Conservation (phyloP, 2,888 invertebrate genomes). For the Epiblema foenella region DNA sequence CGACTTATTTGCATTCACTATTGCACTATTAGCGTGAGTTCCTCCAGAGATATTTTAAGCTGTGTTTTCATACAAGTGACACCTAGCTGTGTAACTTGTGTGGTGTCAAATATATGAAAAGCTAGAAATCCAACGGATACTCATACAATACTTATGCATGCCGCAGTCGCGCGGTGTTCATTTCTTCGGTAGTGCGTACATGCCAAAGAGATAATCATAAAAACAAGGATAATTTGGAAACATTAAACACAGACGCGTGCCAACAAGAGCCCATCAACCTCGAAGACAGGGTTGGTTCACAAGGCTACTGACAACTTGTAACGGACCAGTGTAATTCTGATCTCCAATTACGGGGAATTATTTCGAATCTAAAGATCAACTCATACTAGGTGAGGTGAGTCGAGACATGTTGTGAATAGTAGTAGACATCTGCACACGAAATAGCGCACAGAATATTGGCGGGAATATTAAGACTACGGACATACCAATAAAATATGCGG, state of each 20-base stretch:
- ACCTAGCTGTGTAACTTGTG: too few relatives aligned
- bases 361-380: neutral
- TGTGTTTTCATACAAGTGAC: too few relatives aligned
- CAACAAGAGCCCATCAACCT: slow-evolving; percentile 28
- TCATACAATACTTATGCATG: neutral
- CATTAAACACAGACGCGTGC: slow-evolving; percentile 35
- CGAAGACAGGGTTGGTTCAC: neutral
- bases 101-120: too few relatives aligned
- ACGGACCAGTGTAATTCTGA: neutral
- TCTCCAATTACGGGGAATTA: neutral
- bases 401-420: neutral
- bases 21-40: too few relatives aligned
- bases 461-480: slow-evolving; percentile 18
- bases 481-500: neutral
- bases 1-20: too few relatives aligned
- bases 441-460: slow-evolving; percentile 4
- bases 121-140: too few relatives aligned
- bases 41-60: too few relatives aligned
- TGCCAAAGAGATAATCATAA: slow-evolving; percentile 14
- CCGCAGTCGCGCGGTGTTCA: neutral
- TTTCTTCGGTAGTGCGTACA: neutral
- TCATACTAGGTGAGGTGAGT: neutral
- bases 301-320: neutral
- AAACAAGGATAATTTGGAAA: slow-evolving; percentile 9
- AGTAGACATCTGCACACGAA: slow-evolving; percentile 7